Base-by-base conservation (phyloP, 2,888 invertebrate species). In the Amblyjoppa proteus region DNA sequence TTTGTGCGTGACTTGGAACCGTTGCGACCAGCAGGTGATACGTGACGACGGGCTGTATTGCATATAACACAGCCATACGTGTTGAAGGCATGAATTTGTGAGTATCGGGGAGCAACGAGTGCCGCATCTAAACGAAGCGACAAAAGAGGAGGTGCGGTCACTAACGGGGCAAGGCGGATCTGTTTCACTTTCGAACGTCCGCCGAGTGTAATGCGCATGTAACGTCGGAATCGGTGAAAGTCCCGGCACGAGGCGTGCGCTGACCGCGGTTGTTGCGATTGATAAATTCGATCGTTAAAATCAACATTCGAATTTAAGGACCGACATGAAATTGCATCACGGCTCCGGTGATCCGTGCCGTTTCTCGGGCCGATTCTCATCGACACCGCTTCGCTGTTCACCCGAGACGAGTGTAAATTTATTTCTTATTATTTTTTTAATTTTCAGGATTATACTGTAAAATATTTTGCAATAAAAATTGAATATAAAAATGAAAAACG, bases 101-200 rank as follows among this genome's bases (percentile, higher is more conserved):
- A 38, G 66, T 71, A 41, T 56, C 34, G 31, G 6, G 25, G 68
- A 64, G 64, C 56, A 74, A 70, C 61, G 69, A 73, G n/a, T 13
- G 20, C 34, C 61, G 58, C 51, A 68, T 79, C 34, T 28, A 34
- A 64, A 64, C 64, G 64, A 34, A 34, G 34, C 64, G 64, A 64
- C 64, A 5, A 4, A 34, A 34, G 61, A 28, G 61, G 25, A 85
- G 82, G 82, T 71, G 82, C 79, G 85, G 82, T 85, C 75, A 75
- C 53, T 77, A 77, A 81, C 70, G 45, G 78, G 70, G 73, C 45
- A 83, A 83, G 66, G 83, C 84, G 88, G 87, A 86, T 92, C 89
- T 91, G 89, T 92, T 92, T 92, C 91, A 92, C 92, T 92, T 92
- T 93, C 92, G 88, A 90, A 83, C 88, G 88, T 82, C 75, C 85